These are phyloP conservation scores for Chitala chitala DNA, from an alignment of 2,113 vertebrate genomes.

Conservation along the genomic window DNA sequence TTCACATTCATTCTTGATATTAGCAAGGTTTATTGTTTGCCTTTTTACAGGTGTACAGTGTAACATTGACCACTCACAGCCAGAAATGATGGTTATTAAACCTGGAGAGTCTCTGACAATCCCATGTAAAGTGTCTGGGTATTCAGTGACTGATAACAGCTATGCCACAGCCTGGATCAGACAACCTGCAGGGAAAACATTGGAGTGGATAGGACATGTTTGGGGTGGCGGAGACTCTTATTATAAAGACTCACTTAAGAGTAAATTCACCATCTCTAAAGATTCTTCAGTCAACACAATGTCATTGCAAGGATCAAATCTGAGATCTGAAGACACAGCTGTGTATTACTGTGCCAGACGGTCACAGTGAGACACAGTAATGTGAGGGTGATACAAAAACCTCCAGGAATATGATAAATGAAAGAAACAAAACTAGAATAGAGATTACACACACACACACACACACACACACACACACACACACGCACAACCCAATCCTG, in stretches of 20 bases:
- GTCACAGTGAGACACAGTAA: slow-evolving; percentile 31
- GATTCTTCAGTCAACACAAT: slow-evolving; percentile 17
- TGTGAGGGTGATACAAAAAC: too few relatives aligned
- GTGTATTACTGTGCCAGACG: too few relatives aligned
- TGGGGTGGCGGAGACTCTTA: accelerated
- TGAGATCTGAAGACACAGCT: not conserved
- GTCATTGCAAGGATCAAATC: slow-evolving; percentile 20
- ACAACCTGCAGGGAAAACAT: slow-evolving; percentile 34
- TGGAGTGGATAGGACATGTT: slow-evolving; percentile 36
- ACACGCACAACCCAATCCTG: too few relatives aligned
- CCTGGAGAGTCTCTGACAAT: slow-evolving; percentile 19
- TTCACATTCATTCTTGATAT: too few relatives aligned
- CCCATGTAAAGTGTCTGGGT: too few relatives aligned
- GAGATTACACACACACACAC: too few relatives aligned
- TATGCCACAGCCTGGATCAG: slow-evolving; percentile 24
- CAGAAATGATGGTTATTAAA: not conserved
- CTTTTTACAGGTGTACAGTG: not conserved
- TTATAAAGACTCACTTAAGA: slow-evolving; percentile 22
- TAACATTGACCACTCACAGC: slow-evolving; percentile 5
- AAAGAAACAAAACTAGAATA: too few relatives aligned
- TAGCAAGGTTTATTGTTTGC: too few relatives aligned
- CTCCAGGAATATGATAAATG: too few relatives aligned
- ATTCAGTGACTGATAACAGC: slow-evolving; percentile 17
- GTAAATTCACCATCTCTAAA: slow-evolving; percentile 23
- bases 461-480: too few relatives aligned